Evolutionary conservation across 2,888 invertebrate genomes (phyloP), one percentile per base, ranked within the genome.

Genomic region (Timema cristinae): DNA sequence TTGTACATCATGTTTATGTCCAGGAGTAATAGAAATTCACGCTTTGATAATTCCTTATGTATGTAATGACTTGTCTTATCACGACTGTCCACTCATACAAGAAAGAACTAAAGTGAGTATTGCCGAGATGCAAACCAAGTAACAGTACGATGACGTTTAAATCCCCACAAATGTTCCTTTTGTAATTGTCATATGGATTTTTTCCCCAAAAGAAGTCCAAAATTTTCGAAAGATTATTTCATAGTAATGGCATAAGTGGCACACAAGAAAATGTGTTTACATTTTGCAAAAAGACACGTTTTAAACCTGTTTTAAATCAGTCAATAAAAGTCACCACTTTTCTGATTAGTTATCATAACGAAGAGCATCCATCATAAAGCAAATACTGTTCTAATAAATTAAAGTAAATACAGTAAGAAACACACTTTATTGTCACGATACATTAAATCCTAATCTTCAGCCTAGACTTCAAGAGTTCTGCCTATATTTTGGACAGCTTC

Each of bases 71-170:
- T 56, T 56, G 5, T 13, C 56, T 7, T 56, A 16, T 56, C 56
- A n/a, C 56, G n/a, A 56, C 56, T 56, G 56, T 56, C 56, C n/a
- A 56, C 56, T 56, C 56, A 56, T 16, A 56, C 56, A 52, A 52
- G 10, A 52, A 52, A 52, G 2, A 52, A 52, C 54, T 2, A 13
- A 52, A 32, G 32, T 32, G 10, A 52, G 4, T 52, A 52, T n/a
- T 2, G 54, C 54, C 32, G 10, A 66, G 5, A 4, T 11, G 48
- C 16, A 47, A 11, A 66, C 11, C 47, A 47, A n/a, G 32, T n/a
- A n/a, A 63, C 11, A 48, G 48, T n/a, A 49, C 47, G n/a, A 66
- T 66, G 32, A 47, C 47, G 0, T 32, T 32, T 32, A 32, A 32
- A 32, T 66, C 67, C 6, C 48, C 47, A 67, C 50, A 67, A 13